These are phyloP conservation scores for Micrasema minimum DNA, from an alignment of 1,140 invertebrate genomes.

Conservation along the genomic window DNA sequence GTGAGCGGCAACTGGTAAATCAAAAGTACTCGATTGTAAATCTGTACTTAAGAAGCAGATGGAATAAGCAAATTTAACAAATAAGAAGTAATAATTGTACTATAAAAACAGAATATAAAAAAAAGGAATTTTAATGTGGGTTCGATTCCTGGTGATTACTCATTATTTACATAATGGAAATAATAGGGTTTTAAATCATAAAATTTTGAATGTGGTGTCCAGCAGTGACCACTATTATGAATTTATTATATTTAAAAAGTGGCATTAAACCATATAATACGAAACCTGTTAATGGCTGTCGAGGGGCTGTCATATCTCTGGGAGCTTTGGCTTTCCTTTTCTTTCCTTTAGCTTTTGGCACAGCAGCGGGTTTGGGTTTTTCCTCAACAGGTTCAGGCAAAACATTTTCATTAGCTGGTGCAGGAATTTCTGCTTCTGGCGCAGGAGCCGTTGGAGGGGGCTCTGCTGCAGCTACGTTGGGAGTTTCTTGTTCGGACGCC, in stretches of 20 bases:
- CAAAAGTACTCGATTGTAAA: too few relatives aligned
- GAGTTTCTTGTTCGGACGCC: conserved; percentile 11
- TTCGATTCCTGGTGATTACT: too few relatives aligned
- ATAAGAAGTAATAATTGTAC: background rate
- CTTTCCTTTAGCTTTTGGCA: conserved; percentile 66
- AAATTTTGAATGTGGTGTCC: too few relatives aligned
- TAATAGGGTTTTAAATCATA: too few relatives aligned
- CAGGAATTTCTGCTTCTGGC: conserved; percentile 67
- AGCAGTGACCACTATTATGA: too few relatives aligned
- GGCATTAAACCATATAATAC: too few relatives aligned
- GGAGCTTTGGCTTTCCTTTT: conserved; percentile 74
- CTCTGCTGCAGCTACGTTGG: conserved; percentile 8
- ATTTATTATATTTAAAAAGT: too few relatives aligned
- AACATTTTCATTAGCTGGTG: background rate
- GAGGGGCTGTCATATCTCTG: conserved; percentile 76
- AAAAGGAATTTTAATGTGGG: background rate
- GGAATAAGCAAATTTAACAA: background rate
- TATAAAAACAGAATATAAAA: background rate
- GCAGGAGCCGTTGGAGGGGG: conserved; percentile 20
- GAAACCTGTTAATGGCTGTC: conserved; percentile 76
- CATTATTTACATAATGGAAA: too few relatives aligned
- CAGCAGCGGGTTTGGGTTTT: conserved; percentile 12
- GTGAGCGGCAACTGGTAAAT: too few relatives aligned
- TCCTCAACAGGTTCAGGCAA: conserved; percentile 1
- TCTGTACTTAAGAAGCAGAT: too few relatives aligned